A percentile compares a stretch with the other conserved stretches of the same genome.
Evolutionary conservation across 2,888 invertebrate species (phyloP).

Genomic region (Heteromyza rotundicornis): DNA sequence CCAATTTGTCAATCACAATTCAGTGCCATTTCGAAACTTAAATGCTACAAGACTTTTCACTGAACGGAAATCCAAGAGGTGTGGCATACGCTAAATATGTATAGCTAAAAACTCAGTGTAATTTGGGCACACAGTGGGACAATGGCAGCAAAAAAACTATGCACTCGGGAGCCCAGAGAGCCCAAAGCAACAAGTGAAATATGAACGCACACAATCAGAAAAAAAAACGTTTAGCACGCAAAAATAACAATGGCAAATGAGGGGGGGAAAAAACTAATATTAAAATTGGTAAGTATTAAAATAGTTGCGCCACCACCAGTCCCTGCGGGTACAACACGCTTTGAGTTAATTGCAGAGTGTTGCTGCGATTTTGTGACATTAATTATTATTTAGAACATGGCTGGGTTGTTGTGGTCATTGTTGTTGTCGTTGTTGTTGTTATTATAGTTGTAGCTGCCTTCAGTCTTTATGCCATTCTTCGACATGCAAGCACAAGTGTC

Average conservation of each 20-base stretch:
- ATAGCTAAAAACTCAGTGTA: not conserved
- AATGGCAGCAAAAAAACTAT: too few relatives aligned
- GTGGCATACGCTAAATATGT: not conserved
- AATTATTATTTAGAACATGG: slow-evolving; percentile 3
- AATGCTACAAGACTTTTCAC: not conserved
- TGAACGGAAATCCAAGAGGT: not conserved
- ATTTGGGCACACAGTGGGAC: not conserved
- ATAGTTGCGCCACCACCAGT: not conserved
- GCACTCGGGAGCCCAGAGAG: too few relatives aligned
- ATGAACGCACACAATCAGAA: too few relatives aligned
- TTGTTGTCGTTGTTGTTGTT: too few relatives aligned
- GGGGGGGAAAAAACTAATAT: not conserved
- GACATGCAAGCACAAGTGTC: slow-evolving; percentile 52
- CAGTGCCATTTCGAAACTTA: not conserved
- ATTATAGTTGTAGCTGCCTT: not conserved
- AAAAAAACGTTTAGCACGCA: too few relatives aligned
- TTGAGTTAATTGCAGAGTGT: slow-evolving; percentile 5
- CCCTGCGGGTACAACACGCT: not conserved
- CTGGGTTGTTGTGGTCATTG: not conserved
- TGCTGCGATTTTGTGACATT: not conserved
- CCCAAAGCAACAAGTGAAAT: too few relatives aligned
- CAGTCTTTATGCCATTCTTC: slow-evolving; percentile 31
- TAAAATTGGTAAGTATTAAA: not conserved
- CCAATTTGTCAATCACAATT: slow-evolving; percentile 33
- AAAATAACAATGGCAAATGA: not conserved